A percentile compares a stretch with the other conserved stretches of the same genome.
phyloP scores from a whole-genome alignment of 1,140 invertebrate genomes.

The Mycetomoellerius zeteki region DNA sequence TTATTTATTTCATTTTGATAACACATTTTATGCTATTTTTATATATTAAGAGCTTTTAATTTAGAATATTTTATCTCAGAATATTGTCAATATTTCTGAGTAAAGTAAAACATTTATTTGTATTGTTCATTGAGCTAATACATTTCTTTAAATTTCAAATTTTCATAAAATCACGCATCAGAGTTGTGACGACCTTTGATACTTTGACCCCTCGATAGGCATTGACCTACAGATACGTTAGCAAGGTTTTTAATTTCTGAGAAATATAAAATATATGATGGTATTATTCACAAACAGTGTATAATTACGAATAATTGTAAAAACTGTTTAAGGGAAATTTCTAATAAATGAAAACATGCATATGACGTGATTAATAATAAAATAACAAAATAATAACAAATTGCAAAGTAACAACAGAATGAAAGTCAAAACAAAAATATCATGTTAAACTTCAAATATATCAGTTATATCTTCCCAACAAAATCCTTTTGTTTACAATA shows the following conservation, averaged over 20 bases:
- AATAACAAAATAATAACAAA: not conserved
- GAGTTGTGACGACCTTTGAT: constrained; percentile 67
- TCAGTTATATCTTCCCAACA: not conserved
- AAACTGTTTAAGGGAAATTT: not conserved
- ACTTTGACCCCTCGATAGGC: constrained; percentile 77
- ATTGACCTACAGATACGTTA: constrained; percentile 75
- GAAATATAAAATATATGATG: constrained; percentile 47
- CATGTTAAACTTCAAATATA: not conserved
- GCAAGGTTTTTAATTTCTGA: constrained; percentile 67
- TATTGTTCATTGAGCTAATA: not conserved
- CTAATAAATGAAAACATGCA: not conserved
- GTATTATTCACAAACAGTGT: constrained; percentile 18
- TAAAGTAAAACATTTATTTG: constrained; percentile 6
- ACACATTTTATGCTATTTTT: not conserved
- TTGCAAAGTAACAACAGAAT: not conserved
- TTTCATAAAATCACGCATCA: constrained; percentile 60
- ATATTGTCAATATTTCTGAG: not conserved
- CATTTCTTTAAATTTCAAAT: constrained; percentile 43
- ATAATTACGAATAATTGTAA: constrained; percentile 25
- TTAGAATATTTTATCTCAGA: not conserved
- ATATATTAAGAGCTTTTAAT: not conserved
- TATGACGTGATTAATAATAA: not conserved
- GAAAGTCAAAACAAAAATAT: not conserved
- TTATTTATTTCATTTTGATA: not conserved
- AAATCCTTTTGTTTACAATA: not conserved